Conservation (phyloP, 2,797 vertebrate species). For the Galagoides demidoff region DNA sequence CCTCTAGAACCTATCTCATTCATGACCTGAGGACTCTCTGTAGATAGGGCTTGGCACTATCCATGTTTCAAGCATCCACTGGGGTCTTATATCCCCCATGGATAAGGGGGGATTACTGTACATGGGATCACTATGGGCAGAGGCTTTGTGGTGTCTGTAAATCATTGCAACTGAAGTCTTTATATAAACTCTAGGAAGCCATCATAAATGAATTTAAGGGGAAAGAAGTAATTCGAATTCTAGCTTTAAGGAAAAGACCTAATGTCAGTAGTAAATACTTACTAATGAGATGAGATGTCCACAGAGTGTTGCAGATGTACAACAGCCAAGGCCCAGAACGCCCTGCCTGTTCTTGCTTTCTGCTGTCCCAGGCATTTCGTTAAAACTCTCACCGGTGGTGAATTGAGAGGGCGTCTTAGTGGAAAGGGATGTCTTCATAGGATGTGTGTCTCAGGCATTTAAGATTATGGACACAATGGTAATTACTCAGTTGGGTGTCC, state of each 20-base stretch:
- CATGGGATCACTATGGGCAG: neutral
- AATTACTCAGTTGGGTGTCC: neutral
- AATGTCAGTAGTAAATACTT: neutral
- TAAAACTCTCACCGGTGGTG: neutral
- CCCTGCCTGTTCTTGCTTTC: neutral
- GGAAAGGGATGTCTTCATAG: neutral
- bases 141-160: neutral
- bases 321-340: neutral
- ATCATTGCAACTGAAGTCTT: slow-evolving; percentile 20
- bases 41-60: neutral
- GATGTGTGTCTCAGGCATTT: neutral
- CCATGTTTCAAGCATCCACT: neutral
- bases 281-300: neutral
- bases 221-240: slow-evolving; percentile 17
- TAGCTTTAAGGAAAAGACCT: neutral
- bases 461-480: neutral
- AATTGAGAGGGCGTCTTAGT: neutral
- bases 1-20: no score
- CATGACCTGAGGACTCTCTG: no score
- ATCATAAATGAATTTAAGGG: neutral
- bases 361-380: neutral
- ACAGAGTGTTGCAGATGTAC: neutral
- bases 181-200: neutral
- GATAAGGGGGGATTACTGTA: neutral
- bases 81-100: neutral